These are phyloP conservation scores for Phymatocera aterrima DNA, from an alignment of 2,888 invertebrate species.

Conservation along the genomic window DNA sequence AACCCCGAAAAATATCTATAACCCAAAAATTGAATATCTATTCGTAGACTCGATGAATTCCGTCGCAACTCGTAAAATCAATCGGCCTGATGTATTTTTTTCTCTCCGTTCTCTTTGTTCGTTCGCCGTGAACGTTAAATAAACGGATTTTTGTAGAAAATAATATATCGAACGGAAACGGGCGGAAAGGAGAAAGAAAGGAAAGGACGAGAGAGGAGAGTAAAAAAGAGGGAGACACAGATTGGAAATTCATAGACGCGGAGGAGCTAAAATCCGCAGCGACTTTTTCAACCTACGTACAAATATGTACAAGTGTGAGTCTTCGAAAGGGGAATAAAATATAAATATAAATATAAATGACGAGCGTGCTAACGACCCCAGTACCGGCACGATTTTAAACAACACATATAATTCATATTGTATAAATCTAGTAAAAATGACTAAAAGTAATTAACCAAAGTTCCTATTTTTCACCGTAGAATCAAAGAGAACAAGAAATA, in stretches of 20 bases:
- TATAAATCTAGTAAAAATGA: not conserved
- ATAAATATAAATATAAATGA: no score
- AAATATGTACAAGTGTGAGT: no score
- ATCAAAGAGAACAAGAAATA: conserved; percentile 7
- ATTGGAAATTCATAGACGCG: no score
- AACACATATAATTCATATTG: not conserved
- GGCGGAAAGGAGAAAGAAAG: no score
- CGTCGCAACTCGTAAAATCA: conserved; percentile 43
- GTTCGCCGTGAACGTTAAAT: not conserved
- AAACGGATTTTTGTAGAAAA: no score
- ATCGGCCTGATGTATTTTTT: conserved; percentile 24
- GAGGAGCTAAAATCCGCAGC: no score
- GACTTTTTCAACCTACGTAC: no score
- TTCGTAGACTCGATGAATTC: conserved; percentile 40
- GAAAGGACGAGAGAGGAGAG: no score
- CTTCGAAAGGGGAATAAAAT: no score
- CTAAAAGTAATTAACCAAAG: conserved; percentile 65
- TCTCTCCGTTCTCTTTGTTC: not conserved
- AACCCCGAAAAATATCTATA: not conserved
- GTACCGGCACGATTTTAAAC: not conserved
- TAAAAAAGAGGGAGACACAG: no score
- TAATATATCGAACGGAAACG: not conserved
- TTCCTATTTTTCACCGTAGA: conserved; percentile 72
- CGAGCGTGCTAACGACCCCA: not conserved
- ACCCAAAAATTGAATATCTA: conserved; percentile 19